phyloP scores from a whole-genome alignment of 2,797 vertebrate genomes.

The Chelon labrosus region DNA sequence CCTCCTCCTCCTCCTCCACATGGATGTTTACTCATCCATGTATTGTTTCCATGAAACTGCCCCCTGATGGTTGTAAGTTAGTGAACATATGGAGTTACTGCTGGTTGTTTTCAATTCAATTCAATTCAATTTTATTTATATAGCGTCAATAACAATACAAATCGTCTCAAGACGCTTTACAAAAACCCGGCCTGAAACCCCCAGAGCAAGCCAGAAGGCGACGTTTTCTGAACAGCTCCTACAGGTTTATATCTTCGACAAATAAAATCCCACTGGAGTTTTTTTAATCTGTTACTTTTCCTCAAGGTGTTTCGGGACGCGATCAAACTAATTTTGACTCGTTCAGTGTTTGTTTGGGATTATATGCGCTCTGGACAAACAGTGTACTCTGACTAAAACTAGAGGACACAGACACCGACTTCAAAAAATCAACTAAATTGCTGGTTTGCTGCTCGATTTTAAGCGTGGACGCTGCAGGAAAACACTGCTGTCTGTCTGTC shows the following conservation, averaged over 20 bases:
- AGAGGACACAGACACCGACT: background rate
- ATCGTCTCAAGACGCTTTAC: no score
- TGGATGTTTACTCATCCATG: constrained; percentile 24
- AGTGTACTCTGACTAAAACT: background rate
- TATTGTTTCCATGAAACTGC: constrained; percentile 29
- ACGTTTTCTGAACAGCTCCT: background rate
- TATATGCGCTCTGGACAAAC: background rate
- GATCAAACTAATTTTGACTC: background rate
- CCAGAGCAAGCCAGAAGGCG: no score
- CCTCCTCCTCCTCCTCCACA: constrained; percentile 13
- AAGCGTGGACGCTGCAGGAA: constrained; percentile 45
- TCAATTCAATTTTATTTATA: no score
- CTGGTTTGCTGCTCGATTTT: constrained; percentile 34
- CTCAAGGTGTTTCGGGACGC: no score
- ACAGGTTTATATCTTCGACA: background rate
- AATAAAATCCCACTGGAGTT: background rate
- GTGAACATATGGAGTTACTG: constrained; percentile 1
- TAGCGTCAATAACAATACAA: no score
- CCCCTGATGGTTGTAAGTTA: background rate
- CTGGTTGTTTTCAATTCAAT: background rate
- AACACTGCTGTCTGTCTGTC: constrained; percentile 8
- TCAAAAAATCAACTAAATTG: background rate
- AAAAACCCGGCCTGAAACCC: no score
- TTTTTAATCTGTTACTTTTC: no score
- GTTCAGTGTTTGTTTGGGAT: background rate